These are phyloP conservation scores for Leucophora obtusa DNA, from an alignment of 2,888 invertebrate genomes.

Conservation along the genomic window DNA sequence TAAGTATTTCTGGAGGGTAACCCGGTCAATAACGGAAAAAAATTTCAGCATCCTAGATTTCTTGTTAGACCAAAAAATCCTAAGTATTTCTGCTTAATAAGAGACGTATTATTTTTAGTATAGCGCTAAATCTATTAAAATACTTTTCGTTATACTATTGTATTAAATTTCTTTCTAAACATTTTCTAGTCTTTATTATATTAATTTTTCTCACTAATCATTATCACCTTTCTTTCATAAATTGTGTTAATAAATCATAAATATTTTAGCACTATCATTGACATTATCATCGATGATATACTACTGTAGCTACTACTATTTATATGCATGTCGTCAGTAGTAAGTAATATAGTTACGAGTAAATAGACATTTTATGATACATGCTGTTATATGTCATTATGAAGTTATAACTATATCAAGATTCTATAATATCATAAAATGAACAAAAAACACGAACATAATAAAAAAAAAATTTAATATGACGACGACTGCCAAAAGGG, in stretches of 20 bases:
- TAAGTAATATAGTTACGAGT: too few species aligned
- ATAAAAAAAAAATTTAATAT: conserved; percentile 25
- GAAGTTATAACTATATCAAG: conserved; percentile 47
- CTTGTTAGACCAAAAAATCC: too few species aligned
- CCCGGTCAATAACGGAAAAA: too few species aligned
- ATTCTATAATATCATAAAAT: conserved; percentile 26
- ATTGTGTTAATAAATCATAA: conserved; percentile 51
- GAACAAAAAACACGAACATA: conserved; percentile 43
- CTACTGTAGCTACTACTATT: conserved; percentile 3
- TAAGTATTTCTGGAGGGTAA: too few species aligned
- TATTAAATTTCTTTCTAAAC: too few species aligned
- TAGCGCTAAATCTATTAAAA: not conserved
- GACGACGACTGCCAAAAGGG: conserved; percentile 31
- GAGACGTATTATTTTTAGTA: too few species aligned
- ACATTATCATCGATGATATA: too few species aligned
- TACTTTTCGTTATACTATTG: not conserved
- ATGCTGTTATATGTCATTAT: conserved; percentile 41
- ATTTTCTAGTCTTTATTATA: too few species aligned
- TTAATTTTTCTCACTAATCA: conserved; percentile 14
- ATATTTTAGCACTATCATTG: too few species aligned
- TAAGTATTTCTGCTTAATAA: too few species aligned
- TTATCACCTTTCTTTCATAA: conserved; percentile 26
- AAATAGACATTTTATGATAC: not conserved
- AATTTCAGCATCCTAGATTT: too few species aligned
- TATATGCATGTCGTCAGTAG: not conserved